These are phyloP conservation scores for Setipinna tenuifilis DNA, from an alignment of 2,797 vertebrate genomes.

Conservation along the genomic window DNA sequence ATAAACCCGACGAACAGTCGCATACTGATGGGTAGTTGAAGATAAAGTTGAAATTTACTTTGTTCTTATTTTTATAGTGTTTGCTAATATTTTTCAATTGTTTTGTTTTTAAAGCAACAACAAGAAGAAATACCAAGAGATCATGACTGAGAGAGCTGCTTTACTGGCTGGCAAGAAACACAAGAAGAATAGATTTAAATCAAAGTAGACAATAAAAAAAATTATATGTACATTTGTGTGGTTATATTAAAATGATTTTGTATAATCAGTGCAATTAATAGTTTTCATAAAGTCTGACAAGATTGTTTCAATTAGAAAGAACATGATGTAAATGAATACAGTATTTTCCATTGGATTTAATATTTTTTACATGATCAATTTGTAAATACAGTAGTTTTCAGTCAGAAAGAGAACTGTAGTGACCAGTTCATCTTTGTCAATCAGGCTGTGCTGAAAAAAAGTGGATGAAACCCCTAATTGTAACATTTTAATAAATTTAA, in stretches of 20 bases:
- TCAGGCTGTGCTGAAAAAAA: neutral
- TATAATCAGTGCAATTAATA: neutral
- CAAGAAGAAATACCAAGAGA: conserved; percentile 90
- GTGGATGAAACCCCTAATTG: too few relatives aligned
- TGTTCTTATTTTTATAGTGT: neutral
- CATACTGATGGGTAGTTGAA: neutral
- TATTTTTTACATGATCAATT: neutral
- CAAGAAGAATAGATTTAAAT: conserved; percentile 86
- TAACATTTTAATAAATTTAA: conserved; percentile 7
- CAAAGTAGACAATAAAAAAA: conserved; percentile 62
- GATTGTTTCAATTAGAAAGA: neutral
- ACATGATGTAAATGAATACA: neutral
- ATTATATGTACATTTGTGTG: neutral
- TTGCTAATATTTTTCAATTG: neutral
- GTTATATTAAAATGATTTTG: neutral
- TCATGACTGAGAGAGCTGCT: conserved; percentile 87
- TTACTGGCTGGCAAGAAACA: conserved; percentile 85
- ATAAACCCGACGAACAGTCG: neutral
- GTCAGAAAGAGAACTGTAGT: neutral
- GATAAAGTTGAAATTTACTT: neutral
- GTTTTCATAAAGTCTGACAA: neutral
- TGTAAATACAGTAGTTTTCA: conserved; percentile 12
- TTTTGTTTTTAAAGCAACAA: conserved; percentile 80
- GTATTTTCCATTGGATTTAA: neutral
- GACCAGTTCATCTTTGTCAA: neutral